Evolutionary conservation across 2,888 invertebrate genomes (phyloP), one percentile per base, ranked within the genome.

Genomic region (Harpalus rufipes): DNA sequence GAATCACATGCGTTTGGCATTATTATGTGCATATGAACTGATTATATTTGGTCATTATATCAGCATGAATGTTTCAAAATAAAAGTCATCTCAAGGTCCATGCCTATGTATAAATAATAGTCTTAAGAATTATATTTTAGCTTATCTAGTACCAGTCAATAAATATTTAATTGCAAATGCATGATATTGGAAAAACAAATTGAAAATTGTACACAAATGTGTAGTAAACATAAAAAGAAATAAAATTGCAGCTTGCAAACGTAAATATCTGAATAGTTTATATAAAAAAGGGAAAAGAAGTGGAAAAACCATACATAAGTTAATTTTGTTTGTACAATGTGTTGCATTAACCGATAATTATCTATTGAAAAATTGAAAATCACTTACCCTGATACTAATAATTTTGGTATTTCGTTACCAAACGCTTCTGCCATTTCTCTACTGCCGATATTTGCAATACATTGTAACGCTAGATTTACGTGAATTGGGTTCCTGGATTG

Each of bases 371-470:
- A 10, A 83, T 68, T 18, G 21, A 7, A 80, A 78, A 32, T 25
- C 25, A 90, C 92, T 90, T 92, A 96, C 96, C 98, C 99, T 86
- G 99, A 99, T 56, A 99, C 99, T 86, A 99, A 94, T 81, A 99
- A 93, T 91, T 98, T 99, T 86, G 99, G 99, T 90, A 99, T 98
- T 91, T 99, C 99, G 88, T 96, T 96, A 82, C 98, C 97, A 92
- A 99, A 99, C 68, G 98, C 98, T 91, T 99, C 99, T n/a, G 99
- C 99, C 99, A 99, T 99, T 91, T 99, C 99, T 89, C 97, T 96
- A 91, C 98, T 98, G 85, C 99, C 99, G 91, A 99, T 99, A 91
- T 99, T 99, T 81, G 99, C 99, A 90, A 99, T 99, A 92, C 99
- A 99, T 92, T 99, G 99, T 87, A 99, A 93, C 76, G 99, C 99